These are phyloP conservation scores for Lytechinus variegatus DNA, from an alignment of 35 echinoderm and acorn worm species.

Conservation along the genomic window DNA sequence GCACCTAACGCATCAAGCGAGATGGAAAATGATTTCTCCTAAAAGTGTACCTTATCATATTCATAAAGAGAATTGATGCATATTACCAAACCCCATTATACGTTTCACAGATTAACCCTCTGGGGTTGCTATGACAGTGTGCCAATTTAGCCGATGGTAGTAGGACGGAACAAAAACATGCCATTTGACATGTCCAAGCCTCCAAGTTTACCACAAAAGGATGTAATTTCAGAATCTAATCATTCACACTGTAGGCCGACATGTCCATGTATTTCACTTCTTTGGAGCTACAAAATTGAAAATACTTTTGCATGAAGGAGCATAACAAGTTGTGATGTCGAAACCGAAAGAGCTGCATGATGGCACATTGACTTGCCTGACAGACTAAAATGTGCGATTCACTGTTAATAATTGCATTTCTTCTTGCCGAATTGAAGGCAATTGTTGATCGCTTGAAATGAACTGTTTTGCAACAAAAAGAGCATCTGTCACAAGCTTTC, in stretches of 20 bases:
- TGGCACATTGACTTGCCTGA: neutral
- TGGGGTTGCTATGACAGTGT: neutral
- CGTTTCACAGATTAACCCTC: neutral
- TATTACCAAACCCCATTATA: neutral
- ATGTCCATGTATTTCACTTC: neutral
- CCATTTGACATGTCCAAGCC: neutral
- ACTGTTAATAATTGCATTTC: neutral
- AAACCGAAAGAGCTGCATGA: neutral
- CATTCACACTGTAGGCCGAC: neutral
- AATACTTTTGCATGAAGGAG: neutral
- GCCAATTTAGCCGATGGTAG: neutral
- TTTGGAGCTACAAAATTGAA: conserved; percentile 7
- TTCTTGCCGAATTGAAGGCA: neutral
- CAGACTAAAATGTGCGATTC: neutral
- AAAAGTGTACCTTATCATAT: neutral
- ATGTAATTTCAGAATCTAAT: conserved; percentile 15
- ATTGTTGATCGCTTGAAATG: conserved; percentile 2
- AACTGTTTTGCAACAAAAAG: conserved; percentile 9
- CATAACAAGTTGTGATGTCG: neutral
- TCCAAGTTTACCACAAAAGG: neutral
- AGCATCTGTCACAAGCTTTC: neutral
- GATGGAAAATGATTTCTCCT: neutral
- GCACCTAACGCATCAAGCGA: neutral
- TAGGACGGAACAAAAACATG: neutral
- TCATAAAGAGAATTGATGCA: conserved; percentile 24